These are phyloP conservation scores for Zosterops pallidus DNA, from an alignment of 2,113 vertebrate species.

Conservation along the genomic window DNA sequence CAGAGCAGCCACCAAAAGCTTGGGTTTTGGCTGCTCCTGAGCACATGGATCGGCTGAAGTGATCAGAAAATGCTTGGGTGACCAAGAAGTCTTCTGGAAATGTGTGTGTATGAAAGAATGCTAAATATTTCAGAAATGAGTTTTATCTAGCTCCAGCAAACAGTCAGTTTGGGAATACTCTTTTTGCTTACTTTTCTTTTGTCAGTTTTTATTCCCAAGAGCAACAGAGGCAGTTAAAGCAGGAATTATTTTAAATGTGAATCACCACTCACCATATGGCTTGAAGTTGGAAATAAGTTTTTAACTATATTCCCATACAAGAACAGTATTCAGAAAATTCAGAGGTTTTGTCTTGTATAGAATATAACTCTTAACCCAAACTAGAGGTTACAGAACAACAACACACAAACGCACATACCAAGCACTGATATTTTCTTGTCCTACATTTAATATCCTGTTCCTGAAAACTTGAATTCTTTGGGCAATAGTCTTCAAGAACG, in stretches of 20 bases:
- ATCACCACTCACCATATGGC: background rate
- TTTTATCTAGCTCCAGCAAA: background rate
- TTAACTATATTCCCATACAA: background rate
- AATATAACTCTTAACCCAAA: background rate
- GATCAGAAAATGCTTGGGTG: background rate
- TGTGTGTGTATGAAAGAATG: background rate
- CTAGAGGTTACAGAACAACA: background rate
- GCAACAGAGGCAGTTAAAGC: background rate
- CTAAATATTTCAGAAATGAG: background rate
- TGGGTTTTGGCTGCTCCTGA: background rate
- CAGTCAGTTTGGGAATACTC: background rate
- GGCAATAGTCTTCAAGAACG: background rate
- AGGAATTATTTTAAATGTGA: background rate
- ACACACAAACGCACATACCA: fast-evolving
- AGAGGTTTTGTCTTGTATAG: background rate
- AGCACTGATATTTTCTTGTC: background rate
- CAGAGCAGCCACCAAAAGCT: background rate
- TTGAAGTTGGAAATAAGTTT: background rate
- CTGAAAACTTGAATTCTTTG: background rate
- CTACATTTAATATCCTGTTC: background rate
- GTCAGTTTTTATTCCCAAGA: background rate
- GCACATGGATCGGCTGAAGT: fast-evolving
- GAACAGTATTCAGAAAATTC: background rate
- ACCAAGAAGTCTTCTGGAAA: background rate
- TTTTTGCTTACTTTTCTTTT: background rate